These are phyloP conservation scores for Agelaius tricolor DNA, from an alignment of 2,113 vertebrate genomes.

Conservation along the genomic window DNA sequence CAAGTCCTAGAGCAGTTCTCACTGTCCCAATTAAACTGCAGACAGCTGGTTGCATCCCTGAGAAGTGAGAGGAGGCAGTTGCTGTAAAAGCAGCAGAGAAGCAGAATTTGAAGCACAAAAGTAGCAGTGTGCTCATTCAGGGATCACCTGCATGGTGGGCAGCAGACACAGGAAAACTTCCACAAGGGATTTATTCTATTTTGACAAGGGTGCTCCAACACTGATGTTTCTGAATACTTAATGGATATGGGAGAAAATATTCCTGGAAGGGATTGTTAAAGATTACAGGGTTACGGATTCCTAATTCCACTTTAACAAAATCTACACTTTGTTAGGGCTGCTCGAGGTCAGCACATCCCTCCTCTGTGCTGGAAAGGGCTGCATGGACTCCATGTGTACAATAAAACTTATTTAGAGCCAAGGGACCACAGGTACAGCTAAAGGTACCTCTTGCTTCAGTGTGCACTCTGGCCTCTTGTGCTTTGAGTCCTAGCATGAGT, in stretches of 20 bases:
- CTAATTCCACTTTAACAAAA: not conserved
- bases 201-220: not conserved
- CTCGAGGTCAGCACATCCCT: not conserved
- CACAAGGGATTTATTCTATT: not conserved
- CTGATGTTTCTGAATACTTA: not conserved
- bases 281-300: fast-evolving
- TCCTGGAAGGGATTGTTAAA: not conserved
- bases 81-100: not conserved
- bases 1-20: not conserved
- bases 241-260: not conserved
- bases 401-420: not conserved
- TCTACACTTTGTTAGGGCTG: not conserved
- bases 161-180: not conserved
- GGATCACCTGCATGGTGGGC: not conserved
- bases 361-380: not conserved
- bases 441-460: not conserved
- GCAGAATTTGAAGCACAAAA: not conserved
- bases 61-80: not conserved
- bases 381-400: not conserved
- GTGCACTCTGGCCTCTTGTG: not conserved
- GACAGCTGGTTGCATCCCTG: not conserved
- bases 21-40: constrained; percentile 18
- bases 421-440: not conserved
- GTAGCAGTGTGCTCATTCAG: not conserved
- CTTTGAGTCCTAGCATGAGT: not conserved